phyloP scores from a whole-genome alignment of 1,140 invertebrate genomes.

The Lamellibrachia luymesi region DNA sequence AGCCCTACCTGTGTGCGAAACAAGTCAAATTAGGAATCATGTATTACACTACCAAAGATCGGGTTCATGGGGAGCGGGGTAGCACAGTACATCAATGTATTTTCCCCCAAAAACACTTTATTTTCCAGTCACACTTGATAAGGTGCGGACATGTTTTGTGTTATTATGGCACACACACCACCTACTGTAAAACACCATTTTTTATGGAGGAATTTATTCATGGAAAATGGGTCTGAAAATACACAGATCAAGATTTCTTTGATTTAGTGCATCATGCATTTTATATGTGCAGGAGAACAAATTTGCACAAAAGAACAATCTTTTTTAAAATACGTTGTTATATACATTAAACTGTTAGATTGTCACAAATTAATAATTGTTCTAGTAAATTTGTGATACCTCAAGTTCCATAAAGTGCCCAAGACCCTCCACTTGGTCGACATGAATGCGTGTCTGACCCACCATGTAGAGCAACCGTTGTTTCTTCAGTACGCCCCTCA shows the following conservation, averaged over 20 bases:
- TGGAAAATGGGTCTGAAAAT: too few species aligned
- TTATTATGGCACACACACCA: background rate
- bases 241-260: background rate
- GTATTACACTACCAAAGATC: background rate
- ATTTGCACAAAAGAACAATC: background rate
- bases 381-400: conserved; percentile 47
- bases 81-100: too few species aligned
- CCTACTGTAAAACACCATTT: background rate
- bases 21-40: background rate
- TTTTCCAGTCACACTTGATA: too few species aligned
- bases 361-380: background rate
- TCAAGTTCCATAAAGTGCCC: conserved; percentile 89
- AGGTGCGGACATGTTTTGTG: too few species aligned
- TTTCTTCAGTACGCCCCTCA: conserved; percentile 71
- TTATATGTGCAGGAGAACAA: background rate
- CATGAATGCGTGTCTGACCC: conserved; percentile 82
- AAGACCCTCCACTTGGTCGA: conserved; percentile 78
- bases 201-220: too few species aligned
- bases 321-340: background rate
- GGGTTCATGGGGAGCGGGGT: too few species aligned
- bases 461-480: conserved; percentile 72
- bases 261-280: background rate
- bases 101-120: too few species aligned
- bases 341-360: too few species aligned
- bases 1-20: conserved; percentile 63